A percentile compares a stretch with the other conserved stretches of the same genome.
Conservation (phyloP, 2,113 vertebrate genomes). For the Pteropus alecto region DNA sequence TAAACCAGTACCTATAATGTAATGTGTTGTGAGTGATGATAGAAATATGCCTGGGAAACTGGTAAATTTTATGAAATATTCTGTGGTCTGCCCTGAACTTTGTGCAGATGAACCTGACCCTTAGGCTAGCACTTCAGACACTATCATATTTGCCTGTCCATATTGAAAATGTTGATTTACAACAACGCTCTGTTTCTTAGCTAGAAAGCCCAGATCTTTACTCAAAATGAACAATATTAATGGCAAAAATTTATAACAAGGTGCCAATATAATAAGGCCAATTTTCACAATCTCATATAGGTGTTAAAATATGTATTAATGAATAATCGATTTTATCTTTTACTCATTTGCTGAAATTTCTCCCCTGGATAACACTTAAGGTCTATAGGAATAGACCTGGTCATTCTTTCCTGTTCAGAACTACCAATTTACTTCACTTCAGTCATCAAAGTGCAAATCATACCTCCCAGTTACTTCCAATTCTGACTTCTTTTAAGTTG, state of each 20-base stretch:
- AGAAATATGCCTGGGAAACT: accelerated
- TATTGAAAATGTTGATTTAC: accelerated
- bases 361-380: background rate
- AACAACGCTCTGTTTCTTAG: background rate
- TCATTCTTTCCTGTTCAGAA: background rate
- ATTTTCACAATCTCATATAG: background rate
- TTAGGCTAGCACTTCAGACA: accelerated
- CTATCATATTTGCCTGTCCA: accelerated
- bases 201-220: background rate
- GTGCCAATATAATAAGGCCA: background rate
- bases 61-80: background rate
- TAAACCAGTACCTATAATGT: accelerated
- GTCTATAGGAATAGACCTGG: background rate
- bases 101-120: background rate
- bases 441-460: background rate
- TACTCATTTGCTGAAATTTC: background rate
- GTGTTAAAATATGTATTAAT: background rate
- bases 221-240: background rate
- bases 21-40: accelerated
- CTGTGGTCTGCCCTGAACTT: no score
- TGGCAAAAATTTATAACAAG: background rate
- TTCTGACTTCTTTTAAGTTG: background rate
- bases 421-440: background rate
- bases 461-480: background rate
- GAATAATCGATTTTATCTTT: background rate